Evolutionary conservation across 2,888 invertebrate genomes (phyloP).

Genomic region (Synanthedon myopaeformis): DNA sequence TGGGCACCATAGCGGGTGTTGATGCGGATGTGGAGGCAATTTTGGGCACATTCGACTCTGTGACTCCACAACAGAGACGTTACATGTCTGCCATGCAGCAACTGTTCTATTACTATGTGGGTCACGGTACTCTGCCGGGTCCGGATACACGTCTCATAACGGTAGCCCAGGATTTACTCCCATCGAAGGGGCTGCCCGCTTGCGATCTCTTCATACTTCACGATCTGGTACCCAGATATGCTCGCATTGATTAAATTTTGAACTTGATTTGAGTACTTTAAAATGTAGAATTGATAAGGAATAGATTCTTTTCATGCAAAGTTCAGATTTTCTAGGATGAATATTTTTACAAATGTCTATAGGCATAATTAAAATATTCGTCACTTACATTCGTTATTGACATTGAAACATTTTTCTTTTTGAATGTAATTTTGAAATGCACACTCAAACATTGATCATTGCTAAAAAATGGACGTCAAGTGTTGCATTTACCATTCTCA

Average conservation of each 20-base stretch:
- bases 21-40: slow-evolving; percentile 84
- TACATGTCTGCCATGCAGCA: slow-evolving; percentile 85
- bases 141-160: slow-evolving; percentile 73
- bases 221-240: slow-evolving; percentile 80
- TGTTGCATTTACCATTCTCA: too few species aligned
- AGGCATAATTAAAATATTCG: too few species aligned
- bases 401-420: too few species aligned
- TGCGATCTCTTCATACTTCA: slow-evolving; percentile 84
- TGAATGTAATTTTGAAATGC: too few species aligned
- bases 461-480: too few species aligned
- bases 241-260: slow-evolving; percentile 77
- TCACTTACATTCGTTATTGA: too few species aligned
- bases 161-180: slow-evolving; percentile 78
- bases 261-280: background rate
- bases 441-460: too few species aligned
- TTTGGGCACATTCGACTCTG: slow-evolving; percentile 79
- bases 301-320: too few species aligned
- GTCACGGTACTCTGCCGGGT: slow-evolving; percentile 79
- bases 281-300: too few species aligned
- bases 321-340: too few species aligned
- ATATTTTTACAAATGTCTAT: too few species aligned
- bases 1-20: slow-evolving; percentile 56
- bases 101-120: slow-evolving; percentile 84
- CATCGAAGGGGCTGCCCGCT: slow-evolving; percentile 74
- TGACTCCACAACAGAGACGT: slow-evolving; percentile 78